Percentiles rank a stretch among this genome's conserved stretches.
phyloP scores from a whole-genome alignment of 2,888 invertebrate genomes.

The Chironomus riparius region DNA sequence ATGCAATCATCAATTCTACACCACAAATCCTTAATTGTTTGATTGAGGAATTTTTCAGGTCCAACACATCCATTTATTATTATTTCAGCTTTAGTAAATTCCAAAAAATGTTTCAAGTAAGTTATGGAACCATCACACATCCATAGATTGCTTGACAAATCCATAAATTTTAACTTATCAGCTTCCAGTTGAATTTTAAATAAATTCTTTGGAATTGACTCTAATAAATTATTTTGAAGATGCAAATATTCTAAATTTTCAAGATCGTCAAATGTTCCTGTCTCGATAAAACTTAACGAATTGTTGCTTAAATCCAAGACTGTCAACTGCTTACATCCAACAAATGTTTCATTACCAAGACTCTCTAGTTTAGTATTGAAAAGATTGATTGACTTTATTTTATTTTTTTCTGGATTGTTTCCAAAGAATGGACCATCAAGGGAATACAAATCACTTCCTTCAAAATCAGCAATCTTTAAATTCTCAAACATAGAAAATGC shows the following conservation, averaged over 20 bases:
- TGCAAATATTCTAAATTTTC: neutral
- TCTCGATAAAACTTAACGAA: neutral
- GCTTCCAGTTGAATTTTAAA: neutral
- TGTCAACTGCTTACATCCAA: neutral
- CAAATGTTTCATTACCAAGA: neutral
- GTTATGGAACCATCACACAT: neutral
- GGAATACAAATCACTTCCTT: neutral
- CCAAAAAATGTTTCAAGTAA: neutral
- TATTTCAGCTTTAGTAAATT: neutral
- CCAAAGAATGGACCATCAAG: no score
- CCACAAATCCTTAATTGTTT: neutral
- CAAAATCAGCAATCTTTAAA: neutral
- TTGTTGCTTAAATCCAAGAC: neutral
- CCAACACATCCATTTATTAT: neutral
- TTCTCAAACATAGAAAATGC: neutral
- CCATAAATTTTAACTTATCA: neutral
- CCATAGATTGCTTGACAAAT: neutral
- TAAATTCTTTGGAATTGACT: neutral
- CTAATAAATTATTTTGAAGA: neutral
- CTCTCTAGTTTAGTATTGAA: neutral
- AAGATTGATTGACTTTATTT: neutral
- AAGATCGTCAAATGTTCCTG: neutral
- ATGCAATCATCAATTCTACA: neutral
- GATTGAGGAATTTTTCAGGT: neutral
- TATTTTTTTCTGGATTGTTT: no score